Percentiles rank a stretch among this genome's conserved stretches.
phyloP scores from a whole-genome alignment of 2,797 vertebrate species.

The Channallabes apus region DNA sequence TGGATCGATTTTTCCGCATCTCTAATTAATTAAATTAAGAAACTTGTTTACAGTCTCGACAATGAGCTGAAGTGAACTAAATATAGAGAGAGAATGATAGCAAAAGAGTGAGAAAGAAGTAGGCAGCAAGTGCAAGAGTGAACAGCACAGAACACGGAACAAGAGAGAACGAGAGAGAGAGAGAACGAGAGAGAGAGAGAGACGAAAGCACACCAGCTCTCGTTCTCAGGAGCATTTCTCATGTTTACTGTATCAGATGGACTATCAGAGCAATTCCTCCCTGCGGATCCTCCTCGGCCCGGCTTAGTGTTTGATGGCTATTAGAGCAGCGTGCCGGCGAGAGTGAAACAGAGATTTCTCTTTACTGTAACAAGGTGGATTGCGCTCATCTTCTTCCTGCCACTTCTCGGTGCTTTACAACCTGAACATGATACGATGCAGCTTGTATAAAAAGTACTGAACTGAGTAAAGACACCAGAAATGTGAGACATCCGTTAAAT shows the following conservation, averaged over 20 bases:
- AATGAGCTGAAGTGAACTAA: background rate
- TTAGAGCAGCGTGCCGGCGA: constrained; percentile 17
- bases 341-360: constrained; percentile 27
- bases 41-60: background rate
- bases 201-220: constrained; percentile 45
- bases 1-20: too few species aligned
- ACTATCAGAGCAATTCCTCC: constrained; percentile 41
- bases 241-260: constrained; percentile 42
- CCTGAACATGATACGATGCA: background rate
- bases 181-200: constrained; percentile 53
- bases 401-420: background rate
- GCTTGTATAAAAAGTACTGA: background rate
- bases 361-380: constrained; percentile 22
- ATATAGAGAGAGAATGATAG: background rate
- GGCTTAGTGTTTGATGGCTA: constrained; percentile 38
- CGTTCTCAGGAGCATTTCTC: constrained; percentile 30
- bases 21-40: background rate
- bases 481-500: too few species aligned
- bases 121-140: constrained; percentile 17
- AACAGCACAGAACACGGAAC: constrained; percentile 1
- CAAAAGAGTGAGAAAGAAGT: constrained; percentile 18
- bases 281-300: constrained; percentile 29
- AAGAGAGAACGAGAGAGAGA: constrained; percentile 38
- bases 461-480: background rate
- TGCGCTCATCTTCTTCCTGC: background rate